These are phyloP conservation scores for Falco rusticolus DNA, from an alignment of 2,797 vertebrate species.

Conservation along the genomic window DNA sequence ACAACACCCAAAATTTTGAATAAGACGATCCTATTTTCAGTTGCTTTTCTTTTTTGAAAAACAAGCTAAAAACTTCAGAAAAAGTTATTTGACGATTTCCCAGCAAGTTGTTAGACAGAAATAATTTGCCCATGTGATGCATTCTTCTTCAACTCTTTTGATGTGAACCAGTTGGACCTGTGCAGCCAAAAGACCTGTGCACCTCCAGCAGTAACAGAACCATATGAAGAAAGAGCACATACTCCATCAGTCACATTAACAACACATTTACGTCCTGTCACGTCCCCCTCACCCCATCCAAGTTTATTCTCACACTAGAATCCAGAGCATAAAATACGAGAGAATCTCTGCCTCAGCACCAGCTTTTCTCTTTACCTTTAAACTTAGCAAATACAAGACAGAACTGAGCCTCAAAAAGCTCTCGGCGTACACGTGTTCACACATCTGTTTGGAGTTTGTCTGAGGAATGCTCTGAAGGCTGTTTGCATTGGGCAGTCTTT, in stretches of 20 bases:
- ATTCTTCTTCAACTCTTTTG: not conserved
- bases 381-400: not conserved
- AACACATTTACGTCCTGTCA: not conserved
- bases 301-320: not conserved
- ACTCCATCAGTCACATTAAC: not conserved
- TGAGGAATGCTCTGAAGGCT: not conserved
- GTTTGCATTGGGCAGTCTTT: not conserved
- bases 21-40: not conserved
- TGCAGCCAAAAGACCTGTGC: not conserved
- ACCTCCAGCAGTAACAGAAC: not conserved
- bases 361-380: not conserved
- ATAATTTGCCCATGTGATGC: not conserved
- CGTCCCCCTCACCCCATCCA: not conserved
- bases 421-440: fast-evolving
- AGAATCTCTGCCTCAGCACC: not conserved
- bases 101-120: not conserved
- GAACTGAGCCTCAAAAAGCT: not conserved
- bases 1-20: not conserved
- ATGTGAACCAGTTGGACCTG: not conserved
- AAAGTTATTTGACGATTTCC: not conserved
- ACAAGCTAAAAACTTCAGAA: not conserved
- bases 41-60: not conserved
- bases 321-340: not conserved
- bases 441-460: not conserved
- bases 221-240: not conserved